Percentiles rank a stretch among this genome's conserved stretches.
Evolutionary conservation across 2,888 invertebrate genomes (phyloP).

Genomic region (Spilarctia lutea): DNA sequence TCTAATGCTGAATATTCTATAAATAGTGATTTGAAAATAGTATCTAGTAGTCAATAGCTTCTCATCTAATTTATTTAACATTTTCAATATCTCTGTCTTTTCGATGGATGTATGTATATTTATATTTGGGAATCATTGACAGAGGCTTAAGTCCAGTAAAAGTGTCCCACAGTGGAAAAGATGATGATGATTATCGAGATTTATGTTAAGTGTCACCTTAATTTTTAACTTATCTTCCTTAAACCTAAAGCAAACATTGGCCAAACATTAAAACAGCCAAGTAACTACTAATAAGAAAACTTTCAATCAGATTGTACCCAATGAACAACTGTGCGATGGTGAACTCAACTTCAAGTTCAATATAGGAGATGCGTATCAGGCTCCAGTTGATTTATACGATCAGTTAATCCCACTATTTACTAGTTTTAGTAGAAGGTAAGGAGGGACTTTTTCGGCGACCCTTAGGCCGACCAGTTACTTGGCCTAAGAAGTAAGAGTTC

Average conservation of each 20-base stretch:
- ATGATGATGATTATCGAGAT: background rate
- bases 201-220: background rate
- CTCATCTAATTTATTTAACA: no score
- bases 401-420: slow-evolving; percentile 85
- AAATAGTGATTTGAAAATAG: background rate
- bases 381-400: slow-evolving; percentile 76
- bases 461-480: slow-evolving; percentile 55
- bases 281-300: slow-evolving; percentile 50
- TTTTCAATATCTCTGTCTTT: no score
- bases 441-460: slow-evolving; percentile 78
- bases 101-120: no score
- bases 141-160: background rate
- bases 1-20: no score
- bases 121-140: background rate
- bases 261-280: slow-evolving; percentile 19
- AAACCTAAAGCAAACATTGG: slow-evolving; percentile 1
- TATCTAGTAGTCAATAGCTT: no score
- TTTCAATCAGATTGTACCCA: slow-evolving; percentile 48
- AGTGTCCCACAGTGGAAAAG: background rate
- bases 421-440: slow-evolving; percentile 84
- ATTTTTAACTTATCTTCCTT: background rate
- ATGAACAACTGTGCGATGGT: slow-evolving; percentile 18
- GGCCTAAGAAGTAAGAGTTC: slow-evolving; percentile 37
- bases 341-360: slow-evolving; percentile 47
- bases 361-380: slow-evolving; percentile 56